These are phyloP conservation scores for Stenodera caucasica DNA, from an alignment of 2,888 invertebrate genomes.

Conservation along the genomic window DNA sequence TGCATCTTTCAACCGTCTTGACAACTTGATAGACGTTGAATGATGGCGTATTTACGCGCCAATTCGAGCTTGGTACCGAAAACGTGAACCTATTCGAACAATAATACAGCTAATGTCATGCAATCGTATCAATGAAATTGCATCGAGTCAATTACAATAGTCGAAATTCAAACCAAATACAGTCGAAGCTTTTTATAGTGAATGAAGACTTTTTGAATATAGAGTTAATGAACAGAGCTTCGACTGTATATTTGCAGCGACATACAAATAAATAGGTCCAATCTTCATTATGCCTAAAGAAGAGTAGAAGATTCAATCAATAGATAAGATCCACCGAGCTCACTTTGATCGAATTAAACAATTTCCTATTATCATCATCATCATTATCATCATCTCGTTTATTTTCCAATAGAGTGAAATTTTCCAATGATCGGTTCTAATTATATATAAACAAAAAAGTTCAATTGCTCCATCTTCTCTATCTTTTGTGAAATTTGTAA, in stretches of 20 bases:
- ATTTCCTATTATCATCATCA: too few species aligned
- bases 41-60: constrained; percentile 50
- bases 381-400: too few species aligned
- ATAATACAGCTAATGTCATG: constrained; percentile 14
- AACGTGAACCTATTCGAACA: not conserved
- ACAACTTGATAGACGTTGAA: constrained; percentile 50
- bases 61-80: constrained; percentile 34
- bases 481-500: too few species aligned
- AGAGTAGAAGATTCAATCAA: constrained; percentile 23
- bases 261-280: constrained; percentile 18
- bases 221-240: too few species aligned
- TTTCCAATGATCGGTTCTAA: not conserved
- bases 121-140: too few species aligned
- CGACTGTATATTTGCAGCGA: too few species aligned
- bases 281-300: constrained; percentile 27
- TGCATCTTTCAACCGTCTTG: constrained; percentile 42
- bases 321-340: constrained; percentile 27
- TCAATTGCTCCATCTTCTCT: not conserved
- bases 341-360: too few species aligned
- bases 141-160: too few species aligned
- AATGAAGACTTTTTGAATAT: too few species aligned
- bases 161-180: too few species aligned
- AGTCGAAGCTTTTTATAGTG: too few species aligned
- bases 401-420: not conserved
- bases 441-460: not conserved